Evolutionary conservation across 2,888 invertebrate genomes (phyloP).

Genomic region (Drosophila melanocephala): DNA sequence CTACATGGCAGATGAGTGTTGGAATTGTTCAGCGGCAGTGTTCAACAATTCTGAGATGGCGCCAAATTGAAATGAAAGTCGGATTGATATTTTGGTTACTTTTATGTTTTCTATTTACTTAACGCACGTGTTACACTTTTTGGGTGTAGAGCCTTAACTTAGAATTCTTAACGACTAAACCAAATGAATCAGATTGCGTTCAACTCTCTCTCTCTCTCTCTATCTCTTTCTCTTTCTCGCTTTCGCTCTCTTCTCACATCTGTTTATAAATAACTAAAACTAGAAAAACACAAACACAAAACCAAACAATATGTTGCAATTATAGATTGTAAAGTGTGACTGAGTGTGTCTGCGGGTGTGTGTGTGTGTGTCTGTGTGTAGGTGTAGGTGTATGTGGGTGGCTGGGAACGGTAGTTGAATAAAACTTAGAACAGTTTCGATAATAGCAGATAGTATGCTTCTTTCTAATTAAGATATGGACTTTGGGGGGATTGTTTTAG

Average conservation of each 20-base stretch:
- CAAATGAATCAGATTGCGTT: constrained; percentile 64
- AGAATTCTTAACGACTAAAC: constrained; percentile 64
- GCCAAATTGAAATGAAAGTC: constrained; percentile 31
- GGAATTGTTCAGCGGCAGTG: background rate
- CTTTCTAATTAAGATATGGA: constrained; percentile 32
- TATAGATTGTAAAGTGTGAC: constrained; percentile 41
- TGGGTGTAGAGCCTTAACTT: constrained; percentile 60
- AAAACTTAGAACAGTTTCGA: constrained; percentile 78
- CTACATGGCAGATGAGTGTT: background rate
- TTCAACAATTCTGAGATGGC: constrained; percentile 6
- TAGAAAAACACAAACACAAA: constrained; percentile 78
- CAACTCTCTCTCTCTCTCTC: constrained; percentile 45
- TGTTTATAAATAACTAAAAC: constrained; percentile 77
- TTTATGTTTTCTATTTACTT: constrained; percentile 65
- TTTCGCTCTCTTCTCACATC: constrained; percentile 6
- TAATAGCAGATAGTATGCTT: constrained; percentile 42
- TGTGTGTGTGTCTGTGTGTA: constrained; percentile 23
- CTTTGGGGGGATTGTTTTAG: constrained; percentile 13
- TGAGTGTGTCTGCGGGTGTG: constrained; percentile 26
- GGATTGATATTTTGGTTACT: constrained; percentile 49
- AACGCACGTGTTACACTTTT: constrained; percentile 60
- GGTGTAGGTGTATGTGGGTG: constrained; percentile 24
- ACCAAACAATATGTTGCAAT: constrained; percentile 54
- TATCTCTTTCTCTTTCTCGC: constrained; percentile 7
- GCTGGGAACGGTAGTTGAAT: constrained; percentile 52